Evolutionary conservation across 2,797 vertebrate genomes (phyloP).

Genomic region (Staurois parvus): DNA sequence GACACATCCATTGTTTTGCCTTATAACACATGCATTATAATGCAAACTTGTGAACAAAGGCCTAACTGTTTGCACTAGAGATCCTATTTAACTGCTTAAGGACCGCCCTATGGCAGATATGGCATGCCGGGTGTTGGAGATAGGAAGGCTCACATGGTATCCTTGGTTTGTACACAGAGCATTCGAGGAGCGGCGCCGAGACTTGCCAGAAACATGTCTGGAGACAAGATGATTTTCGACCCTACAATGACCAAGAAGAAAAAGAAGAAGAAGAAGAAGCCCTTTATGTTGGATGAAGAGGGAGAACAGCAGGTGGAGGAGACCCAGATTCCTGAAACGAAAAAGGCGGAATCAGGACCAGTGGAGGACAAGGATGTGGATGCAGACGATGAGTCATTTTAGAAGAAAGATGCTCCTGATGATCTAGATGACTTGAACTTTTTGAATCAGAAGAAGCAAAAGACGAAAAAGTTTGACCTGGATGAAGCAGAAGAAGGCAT

Average conservation of each 20-base stretch:
- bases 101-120: no score
- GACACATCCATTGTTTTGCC: no score
- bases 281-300: constrained; percentile 94
- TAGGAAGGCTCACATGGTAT: no score
- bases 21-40: no score
- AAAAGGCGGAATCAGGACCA: constrained; percentile 86
- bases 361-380: constrained; percentile 87
- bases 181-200: not conserved
- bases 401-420: constrained; percentile 91
- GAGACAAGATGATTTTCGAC: constrained; percentile 95
- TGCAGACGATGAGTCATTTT: constrained; percentile 88
- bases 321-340: constrained; percentile 83
- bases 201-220: constrained; percentile 71
- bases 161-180: no score
- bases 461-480: constrained; percentile 93
- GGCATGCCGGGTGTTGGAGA: not conserved
- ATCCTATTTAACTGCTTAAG: not conserved
- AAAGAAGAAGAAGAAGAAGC: constrained; percentile 99
- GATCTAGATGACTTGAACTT: constrained; percentile 93
- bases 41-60: no score
- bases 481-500: constrained; percentile 89
- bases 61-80: not conserved
- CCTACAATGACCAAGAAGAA: constrained; percentile 97
- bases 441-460: constrained; percentile 98
- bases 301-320: constrained; percentile 86